Evolutionary conservation across 2,113 vertebrate species (phyloP).

Genomic region (Aegithalos caudatus): DNA sequence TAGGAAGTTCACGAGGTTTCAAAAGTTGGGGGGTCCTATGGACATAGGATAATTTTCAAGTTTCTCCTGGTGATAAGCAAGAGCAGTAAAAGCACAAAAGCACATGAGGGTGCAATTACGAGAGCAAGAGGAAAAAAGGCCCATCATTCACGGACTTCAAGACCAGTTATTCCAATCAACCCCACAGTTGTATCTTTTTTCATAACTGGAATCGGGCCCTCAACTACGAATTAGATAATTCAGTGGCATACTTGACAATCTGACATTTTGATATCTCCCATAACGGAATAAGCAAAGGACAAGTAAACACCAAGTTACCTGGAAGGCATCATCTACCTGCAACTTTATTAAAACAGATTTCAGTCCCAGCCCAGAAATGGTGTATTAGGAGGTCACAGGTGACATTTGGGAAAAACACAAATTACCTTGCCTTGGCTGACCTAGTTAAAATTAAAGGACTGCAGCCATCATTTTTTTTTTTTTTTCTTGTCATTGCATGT

Average conservation of each 20-base stretch:
- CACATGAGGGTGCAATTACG: accelerated
- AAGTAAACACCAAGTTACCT: not conserved
- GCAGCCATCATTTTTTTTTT: not conserved
- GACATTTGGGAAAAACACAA: not conserved
- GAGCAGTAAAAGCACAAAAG: not conserved
- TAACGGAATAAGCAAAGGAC: not conserved
- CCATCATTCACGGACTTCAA: not conserved
- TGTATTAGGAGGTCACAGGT: not conserved
- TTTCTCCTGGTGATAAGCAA: not conserved
- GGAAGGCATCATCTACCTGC: not conserved
- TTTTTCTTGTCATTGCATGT: not conserved
- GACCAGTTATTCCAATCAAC: not conserved
- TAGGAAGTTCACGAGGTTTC: not conserved
- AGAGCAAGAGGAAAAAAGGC: not conserved
- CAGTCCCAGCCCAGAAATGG: not conserved
- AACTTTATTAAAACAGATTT: not conserved
- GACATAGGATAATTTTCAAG: not conserved
- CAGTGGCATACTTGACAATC: not conserved
- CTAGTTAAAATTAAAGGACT: not conserved
- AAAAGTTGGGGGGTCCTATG: not conserved
- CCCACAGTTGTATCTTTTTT: accelerated
- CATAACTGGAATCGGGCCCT: not conserved
- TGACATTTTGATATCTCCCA: not conserved
- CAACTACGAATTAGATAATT: not conserved
- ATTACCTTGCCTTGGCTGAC: not conserved